These are phyloP conservation scores for Pyrgilauda ruficollis DNA, from an alignment of 2,113 vertebrate genomes.

Conservation along the genomic window DNA sequence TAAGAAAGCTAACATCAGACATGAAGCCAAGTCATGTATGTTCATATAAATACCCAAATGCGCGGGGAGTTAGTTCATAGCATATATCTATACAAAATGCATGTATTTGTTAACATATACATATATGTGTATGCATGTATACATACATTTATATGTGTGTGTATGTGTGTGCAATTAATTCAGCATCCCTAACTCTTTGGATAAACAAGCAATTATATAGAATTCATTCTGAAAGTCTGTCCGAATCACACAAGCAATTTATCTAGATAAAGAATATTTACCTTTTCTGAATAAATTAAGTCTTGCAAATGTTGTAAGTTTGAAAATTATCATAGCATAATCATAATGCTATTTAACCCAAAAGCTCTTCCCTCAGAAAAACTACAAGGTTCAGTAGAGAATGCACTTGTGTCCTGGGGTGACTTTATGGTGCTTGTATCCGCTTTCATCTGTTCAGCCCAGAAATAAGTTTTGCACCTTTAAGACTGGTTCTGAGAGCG, in stretches of 20 bases:
- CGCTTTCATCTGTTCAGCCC: background rate
- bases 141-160: background rate
- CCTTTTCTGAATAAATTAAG: background rate
- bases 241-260: background rate
- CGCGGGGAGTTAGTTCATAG: background rate
- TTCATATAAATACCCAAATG: background rate
- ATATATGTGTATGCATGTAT: background rate
- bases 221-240: background rate
- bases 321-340: background rate
- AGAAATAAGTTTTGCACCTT: background rate
- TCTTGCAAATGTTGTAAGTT: background rate
- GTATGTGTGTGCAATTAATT: background rate
- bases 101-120: background rate
- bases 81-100: background rate
- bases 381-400: background rate
- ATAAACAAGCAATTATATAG: background rate
- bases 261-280: background rate
- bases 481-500: background rate
- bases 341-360: background rate
- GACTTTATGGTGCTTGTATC: background rate
- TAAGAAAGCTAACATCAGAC: background rate
- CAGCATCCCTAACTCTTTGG: background rate
- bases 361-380: background rate
- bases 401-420: background rate
- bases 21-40: accelerated